Base-by-base conservation (phyloP, 1,140 invertebrate species). In the Coboldia fuscipes region DNA sequence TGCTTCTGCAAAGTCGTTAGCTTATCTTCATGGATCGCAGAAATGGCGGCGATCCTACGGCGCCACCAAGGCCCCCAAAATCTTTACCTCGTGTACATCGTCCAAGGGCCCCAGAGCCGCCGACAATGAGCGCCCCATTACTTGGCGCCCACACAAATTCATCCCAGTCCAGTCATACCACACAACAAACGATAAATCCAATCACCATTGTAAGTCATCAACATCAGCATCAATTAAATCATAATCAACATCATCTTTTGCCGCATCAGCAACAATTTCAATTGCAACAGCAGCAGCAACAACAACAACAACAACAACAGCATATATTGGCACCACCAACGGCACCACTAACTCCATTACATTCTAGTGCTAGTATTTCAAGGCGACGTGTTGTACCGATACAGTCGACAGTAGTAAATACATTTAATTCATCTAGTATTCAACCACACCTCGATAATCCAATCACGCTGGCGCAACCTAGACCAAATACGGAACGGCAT, bases 401-500 rank as follows among this genome's bases (percentile, higher is more conserved):
- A 27, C 17, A 33, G n/a, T 27, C 31, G 17, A 14, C n/a, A 16
- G 10, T 13, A 21, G 22, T 12, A 15, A 33, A 30, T 23, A 24
- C 31, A 34, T 18, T 14, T 36, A 12, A 42, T 18, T 40, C 39
- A 18, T 26, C 21, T 30, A 48, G 44, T 42, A 46, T 44, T 48
- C 30, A 32, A 15, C 12, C 3, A 40, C 35, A 37, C 33, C 40
- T 22, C 18, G 40, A 38, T 51, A 51, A n/a, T 23, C 45, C 51
- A 39, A 51, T 54, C 51, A 73, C 73, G 40, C 65, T 82, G 47
- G 61, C 68, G 42, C 66, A 70, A 47, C 80, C 79, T 30, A 62
- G 78, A 43, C 78, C 79, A 24, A 74, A 79, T 49, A 67, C 62
- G 47, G 75, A 81, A 52, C 62, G 80, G 41, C 63, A 69, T 45